Evolutionary conservation across 2,888 invertebrate genomes (phyloP).

Genomic region (Heteromyza rotundicornis): DNA sequence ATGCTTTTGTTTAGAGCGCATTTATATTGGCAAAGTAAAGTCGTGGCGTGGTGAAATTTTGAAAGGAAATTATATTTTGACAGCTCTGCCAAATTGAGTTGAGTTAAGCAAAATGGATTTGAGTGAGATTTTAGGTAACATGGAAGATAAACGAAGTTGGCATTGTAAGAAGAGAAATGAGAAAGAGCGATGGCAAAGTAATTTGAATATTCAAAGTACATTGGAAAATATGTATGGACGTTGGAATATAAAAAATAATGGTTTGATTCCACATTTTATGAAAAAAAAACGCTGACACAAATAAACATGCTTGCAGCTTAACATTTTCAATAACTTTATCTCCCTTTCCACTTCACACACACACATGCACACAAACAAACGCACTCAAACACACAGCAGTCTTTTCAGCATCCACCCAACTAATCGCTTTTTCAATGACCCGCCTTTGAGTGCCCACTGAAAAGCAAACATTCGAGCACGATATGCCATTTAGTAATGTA

Average conservation of each 20-base stretch:
- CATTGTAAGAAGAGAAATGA: too few relatives aligned
- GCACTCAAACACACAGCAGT: not conserved
- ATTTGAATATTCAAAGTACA: too few relatives aligned
- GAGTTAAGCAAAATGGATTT: too few relatives aligned
- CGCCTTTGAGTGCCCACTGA: not conserved
- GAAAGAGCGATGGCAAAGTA: too few relatives aligned
- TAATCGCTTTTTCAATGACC: conserved; percentile 5
- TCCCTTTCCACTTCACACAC: not conserved
- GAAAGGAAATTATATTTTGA: not conserved
- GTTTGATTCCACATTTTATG: too few relatives aligned
- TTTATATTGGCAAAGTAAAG: too few relatives aligned
- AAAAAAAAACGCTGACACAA: too few relatives aligned
- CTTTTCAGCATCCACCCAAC: not conserved
- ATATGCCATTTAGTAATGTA: not conserved
- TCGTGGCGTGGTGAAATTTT: not conserved
- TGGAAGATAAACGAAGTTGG: too few relatives aligned
- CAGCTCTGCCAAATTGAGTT: not conserved
- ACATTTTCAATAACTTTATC: not conserved
- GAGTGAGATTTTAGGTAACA: too few relatives aligned
- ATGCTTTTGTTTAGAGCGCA: not conserved
- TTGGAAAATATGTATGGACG: too few relatives aligned
- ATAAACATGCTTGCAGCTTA: not conserved
- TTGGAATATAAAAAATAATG: too few relatives aligned
- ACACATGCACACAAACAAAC: not conserved
- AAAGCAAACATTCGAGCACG: not conserved